phyloP scores from a whole-genome alignment of 1,140 invertebrate genomes.

The Drosophila azteca region DNA sequence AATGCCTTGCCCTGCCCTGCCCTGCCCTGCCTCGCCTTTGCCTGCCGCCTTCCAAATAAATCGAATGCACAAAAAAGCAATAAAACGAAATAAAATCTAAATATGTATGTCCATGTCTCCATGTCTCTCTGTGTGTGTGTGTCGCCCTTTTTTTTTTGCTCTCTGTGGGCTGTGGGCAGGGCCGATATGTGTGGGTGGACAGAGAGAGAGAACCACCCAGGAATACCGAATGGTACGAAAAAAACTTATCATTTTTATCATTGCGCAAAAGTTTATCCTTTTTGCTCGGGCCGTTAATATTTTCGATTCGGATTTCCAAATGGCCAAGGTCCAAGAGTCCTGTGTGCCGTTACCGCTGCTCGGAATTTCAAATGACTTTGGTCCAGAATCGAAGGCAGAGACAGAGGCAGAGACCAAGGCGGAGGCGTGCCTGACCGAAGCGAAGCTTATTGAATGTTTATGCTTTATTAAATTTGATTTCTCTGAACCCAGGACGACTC shows the following conservation, averaged over 20 bases:
- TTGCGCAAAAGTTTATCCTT: slow-evolving; percentile 82
- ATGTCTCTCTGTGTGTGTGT: slow-evolving; percentile 25
- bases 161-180: background rate
- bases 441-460: slow-evolving; percentile 81
- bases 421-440: slow-evolving; percentile 32
- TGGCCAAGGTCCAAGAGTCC: slow-evolving; percentile 55
- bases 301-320: slow-evolving; percentile 71
- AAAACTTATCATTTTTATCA: slow-evolving; percentile 83
- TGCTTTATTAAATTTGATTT: slow-evolving; percentile 83
- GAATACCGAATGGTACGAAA: slow-evolving; percentile 33
- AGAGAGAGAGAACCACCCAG: background rate
- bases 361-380: slow-evolving; percentile 79
- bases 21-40: too few species aligned
- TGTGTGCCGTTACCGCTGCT: slow-evolving; percentile 52
- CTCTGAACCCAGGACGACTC: slow-evolving; percentile 22
- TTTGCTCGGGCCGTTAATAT: slow-evolving; percentile 75
- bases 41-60: slow-evolving; percentile 68
- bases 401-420: background rate
- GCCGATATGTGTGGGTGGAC: slow-evolving; percentile 18
- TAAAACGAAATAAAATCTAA: slow-evolving; percentile 83
- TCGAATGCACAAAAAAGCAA: slow-evolving; percentile 82
- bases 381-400: background rate
- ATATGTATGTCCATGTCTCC: slow-evolving; percentile 56
- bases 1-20: background rate
- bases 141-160: slow-evolving; percentile 57